Base-by-base conservation (phyloP, 64 coral and sea anemone genomes). In the Montipora cactus region DNA sequence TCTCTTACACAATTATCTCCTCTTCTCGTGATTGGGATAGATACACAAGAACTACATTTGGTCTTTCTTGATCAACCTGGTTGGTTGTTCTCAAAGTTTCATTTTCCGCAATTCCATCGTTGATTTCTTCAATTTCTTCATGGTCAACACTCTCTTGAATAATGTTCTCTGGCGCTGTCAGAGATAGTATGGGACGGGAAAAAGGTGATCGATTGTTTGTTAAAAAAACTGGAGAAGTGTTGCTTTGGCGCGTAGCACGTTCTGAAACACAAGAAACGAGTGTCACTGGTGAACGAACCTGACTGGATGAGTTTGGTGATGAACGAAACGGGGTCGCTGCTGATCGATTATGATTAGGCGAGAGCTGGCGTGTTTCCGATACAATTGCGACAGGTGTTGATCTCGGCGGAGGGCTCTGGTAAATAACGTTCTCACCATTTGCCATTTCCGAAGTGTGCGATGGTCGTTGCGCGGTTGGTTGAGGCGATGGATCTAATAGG, bases 111-210 rank as follows among this genome's bases (percentile, higher is more conserved):
- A 22, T 86, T 49, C 16, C 15, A 49, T 7, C 45, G 18, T 4
- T 19, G 5, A 14, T 86, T 86, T 71, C 46, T 51, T 71, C 68
- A 64, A 12, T 64, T 71, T 86, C 82, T n/a, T 86, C 62, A 51
- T 86, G 47, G 9, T 71, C 82, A 4, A 71, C 82, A 46, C 62
- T 70, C 49, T 86, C 82, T 50, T 86, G 82, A 71, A 86, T 86
- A 71, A 59, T 69, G 82, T n/a, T 86, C 49, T 72, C 82, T 51
- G 82, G 82, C 0, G 46, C 45, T 68, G 62, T 68, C 11, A 86
- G 10, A 71, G 82, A n/a, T 25, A 86, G 67, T 47, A 72, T 68
- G 47, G 82, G 82, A 2, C 62, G 44, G 5, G 82, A 71, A 16
- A 49, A 86, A 21, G 66, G 66, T 51, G 66, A 49, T 71, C 47